Base-by-base conservation (phyloP, 1,140 invertebrate genomes). In the Mesaphorura yosii region DNA sequence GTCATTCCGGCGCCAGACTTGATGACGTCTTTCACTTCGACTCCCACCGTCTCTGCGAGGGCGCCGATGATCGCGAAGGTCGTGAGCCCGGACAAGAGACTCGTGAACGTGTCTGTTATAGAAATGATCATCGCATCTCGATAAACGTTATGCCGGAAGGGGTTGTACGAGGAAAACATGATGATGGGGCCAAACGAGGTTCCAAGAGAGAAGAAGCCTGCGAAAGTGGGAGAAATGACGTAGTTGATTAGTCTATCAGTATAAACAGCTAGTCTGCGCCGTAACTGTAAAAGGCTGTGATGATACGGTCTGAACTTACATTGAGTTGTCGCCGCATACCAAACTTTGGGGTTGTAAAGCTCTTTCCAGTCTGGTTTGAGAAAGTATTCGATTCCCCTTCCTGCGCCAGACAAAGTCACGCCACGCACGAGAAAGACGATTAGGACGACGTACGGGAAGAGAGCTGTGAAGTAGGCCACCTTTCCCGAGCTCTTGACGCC, bases 401-500 rank as follows among this genome's bases (percentile, higher is more conserved):
- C 19, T 2, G 71, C 70, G 4, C 73, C 73, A 26, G 66, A 60
- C 17, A 74, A 51, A 17, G 69, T 69, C 3, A 74, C 57, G 22
- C 73, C 71, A 26, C 72, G 61, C 29, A 72, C 57, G 31, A 77
- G 63, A 1, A 77, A 55, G n/a, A 71, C 67, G 6, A 70, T 25
- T 19, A 76, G 64, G 28, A 76, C 67, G 5, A 73, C 63, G 54
- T 77, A 77, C 1, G 76, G 76, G 57, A 76, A 73, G 10, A 71
- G 54, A 6, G 74, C 67, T 10, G 68, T 71, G 23, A 51, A 51
- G 10, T 25, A 42, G 26, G 49, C 39, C n/a, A 28, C 80, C 68
- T 83, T 84, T 38, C 83, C 83, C 0, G 80, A 79, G 59, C 80
- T 82, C 64, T 82, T 79, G 0, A 90, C 83, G 27, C 88, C 88